Evolutionary conservation across 1,140 invertebrate species (phyloP).

Genomic region (Drosophila pachea): DNA sequence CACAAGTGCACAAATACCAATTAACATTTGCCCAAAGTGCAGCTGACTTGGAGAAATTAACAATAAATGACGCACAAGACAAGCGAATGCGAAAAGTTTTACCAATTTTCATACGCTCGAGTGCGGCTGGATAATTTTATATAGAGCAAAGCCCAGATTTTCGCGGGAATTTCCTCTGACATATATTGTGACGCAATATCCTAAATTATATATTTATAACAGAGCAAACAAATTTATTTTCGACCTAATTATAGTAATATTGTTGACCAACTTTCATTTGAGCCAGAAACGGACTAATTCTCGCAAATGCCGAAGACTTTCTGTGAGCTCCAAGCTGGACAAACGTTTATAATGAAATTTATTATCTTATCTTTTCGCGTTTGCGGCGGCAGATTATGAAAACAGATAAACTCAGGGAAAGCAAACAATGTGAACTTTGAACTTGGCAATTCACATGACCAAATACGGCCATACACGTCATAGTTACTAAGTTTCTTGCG

Average conservation of each 20-base stretch:
- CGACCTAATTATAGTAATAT: too few relatives aligned
- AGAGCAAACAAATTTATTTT: too few relatives aligned
- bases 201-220: neutral
- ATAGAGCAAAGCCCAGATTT: neutral
- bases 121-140: neutral
- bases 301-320: too few relatives aligned
- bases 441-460: conserved; percentile 7
- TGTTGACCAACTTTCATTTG: too few relatives aligned
- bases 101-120: conserved; percentile 2
- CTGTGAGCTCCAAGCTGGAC: too few relatives aligned
- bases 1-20: conserved; percentile 52
- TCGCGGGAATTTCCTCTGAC: too few relatives aligned
- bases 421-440: conserved; percentile 11
- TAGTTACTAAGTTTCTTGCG: neutral
- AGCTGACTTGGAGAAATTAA: conserved; percentile 24
- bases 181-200: too few relatives aligned
- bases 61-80: conserved; percentile 28
- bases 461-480: conserved; percentile 11
- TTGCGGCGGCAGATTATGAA: neutral
- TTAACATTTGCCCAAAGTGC: conserved; percentile 54
- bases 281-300: too few relatives aligned
- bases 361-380: conserved; percentile 25
- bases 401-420: neutral
- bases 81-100: neutral
- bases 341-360: neutral